Percentiles rank a stretch among this genome's conserved stretches.
phyloP scores from a whole-genome alignment of 2,888 invertebrate species.

The Dynastes maya region DNA sequence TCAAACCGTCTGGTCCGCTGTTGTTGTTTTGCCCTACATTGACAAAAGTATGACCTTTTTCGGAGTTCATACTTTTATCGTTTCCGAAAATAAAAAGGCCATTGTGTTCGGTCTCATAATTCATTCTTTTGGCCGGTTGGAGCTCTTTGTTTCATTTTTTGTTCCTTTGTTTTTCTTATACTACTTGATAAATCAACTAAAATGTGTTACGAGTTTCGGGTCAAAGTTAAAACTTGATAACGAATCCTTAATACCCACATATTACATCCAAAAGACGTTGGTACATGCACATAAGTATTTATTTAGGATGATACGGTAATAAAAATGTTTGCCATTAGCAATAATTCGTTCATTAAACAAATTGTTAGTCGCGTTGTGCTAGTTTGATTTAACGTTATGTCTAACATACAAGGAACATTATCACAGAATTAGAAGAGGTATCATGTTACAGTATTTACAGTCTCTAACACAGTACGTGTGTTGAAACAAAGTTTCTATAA shows the following conservation, averaged over 20 bases:
- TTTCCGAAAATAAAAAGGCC: slow-evolving; percentile 40
- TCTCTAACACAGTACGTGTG: no score
- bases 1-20: slow-evolving; percentile 37
- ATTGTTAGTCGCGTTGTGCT: no score
- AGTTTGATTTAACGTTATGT: no score
- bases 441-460: no score
- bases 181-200: slow-evolving; percentile 31
- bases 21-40: slow-evolving; percentile 45
- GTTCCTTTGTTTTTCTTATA: slow-evolving; percentile 41
- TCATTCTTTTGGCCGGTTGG: slow-evolving; percentile 38
- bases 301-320: background rate
- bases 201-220: slow-evolving; percentile 44
- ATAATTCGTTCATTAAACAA: no score
- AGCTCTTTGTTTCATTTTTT: slow-evolving; percentile 22
- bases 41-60: slow-evolving; percentile 42
- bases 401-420: no score
- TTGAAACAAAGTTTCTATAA: no score
- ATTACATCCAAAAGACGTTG: background rate
- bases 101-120: slow-evolving; percentile 39
- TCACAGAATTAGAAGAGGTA: no score
- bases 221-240: slow-evolving; percentile 38
- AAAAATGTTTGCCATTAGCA: background rate
- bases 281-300: background rate
- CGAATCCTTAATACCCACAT: slow-evolving; percentile 5
- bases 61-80: slow-evolving; percentile 40